These are phyloP conservation scores for Ctenopoma multispine DNA, from an alignment of 2,797 vertebrate genomes.

Conservation along the genomic window DNA sequence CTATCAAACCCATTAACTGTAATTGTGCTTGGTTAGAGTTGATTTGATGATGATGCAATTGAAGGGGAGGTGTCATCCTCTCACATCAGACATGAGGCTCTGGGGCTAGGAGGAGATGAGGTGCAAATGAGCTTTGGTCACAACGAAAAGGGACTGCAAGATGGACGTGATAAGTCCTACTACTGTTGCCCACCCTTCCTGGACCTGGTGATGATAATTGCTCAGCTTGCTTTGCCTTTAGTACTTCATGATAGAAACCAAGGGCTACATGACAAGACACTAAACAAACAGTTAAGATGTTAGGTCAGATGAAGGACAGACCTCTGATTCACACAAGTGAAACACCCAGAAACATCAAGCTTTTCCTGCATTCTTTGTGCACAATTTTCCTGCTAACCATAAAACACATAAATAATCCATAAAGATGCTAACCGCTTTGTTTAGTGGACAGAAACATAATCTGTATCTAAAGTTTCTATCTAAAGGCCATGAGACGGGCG, in stretches of 20 bases:
- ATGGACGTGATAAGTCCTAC: constrained; percentile 60
- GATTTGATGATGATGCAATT: constrained; percentile 43
- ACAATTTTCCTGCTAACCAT: not conserved
- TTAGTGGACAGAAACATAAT: not conserved
- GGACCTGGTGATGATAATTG: constrained; percentile 72
- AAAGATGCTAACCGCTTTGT: not conserved
- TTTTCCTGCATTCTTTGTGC: constrained; percentile 15
- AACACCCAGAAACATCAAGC: constrained; percentile 5
- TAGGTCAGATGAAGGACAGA: constrained; percentile 38
- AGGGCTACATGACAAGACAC: constrained; percentile 62
- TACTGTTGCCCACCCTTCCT: constrained; percentile 71
- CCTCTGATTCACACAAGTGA: constrained; percentile 36
- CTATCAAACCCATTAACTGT: constrained; percentile 72
- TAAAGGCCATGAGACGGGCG: not conserved
- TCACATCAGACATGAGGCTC: constrained; percentile 74
- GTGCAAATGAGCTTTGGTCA: constrained; percentile 67
- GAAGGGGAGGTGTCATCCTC: constrained; percentile 78
- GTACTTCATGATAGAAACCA: constrained; percentile 55
- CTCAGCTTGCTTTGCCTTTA: constrained; percentile 65
- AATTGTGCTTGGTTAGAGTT: constrained; percentile 72
- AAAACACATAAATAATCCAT: not conserved
- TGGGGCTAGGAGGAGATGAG: constrained; percentile 52
- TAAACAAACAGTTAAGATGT: constrained; percentile 71
- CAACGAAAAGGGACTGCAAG: constrained; percentile 46
- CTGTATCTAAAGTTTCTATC: not conserved